phyloP scores from a whole-genome alignment of 1,140 invertebrate genomes.

The Rhyzopertha dominica region DNA sequence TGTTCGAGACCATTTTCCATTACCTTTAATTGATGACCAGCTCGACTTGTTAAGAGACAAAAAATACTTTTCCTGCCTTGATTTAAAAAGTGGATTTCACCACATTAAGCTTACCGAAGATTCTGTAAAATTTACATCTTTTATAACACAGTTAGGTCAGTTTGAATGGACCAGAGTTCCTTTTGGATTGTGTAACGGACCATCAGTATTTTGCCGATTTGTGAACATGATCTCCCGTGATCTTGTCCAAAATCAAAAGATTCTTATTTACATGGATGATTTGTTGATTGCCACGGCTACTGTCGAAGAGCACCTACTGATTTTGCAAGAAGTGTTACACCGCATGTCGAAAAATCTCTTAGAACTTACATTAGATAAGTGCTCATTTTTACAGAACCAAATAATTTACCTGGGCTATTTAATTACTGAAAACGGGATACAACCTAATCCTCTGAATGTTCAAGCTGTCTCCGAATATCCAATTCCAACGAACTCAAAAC shows the following conservation, averaged over 20 bases:
- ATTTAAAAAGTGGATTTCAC: conserved; percentile 24
- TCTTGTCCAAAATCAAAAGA: conserved; percentile 1
- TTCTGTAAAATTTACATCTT: conserved; percentile 4
- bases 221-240: conserved; percentile 3
- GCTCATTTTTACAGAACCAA: conserved; percentile 7
- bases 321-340: conserved; percentile 2
- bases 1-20: conserved; percentile 30
- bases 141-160: conserved; percentile 2
- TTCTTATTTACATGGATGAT: conserved; percentile 11
- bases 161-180: conserved; percentile 12
- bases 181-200: conserved; percentile 8
- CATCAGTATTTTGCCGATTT: neutral
- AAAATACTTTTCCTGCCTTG: conserved; percentile 26
- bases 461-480: conserved; percentile 2
- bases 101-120: conserved; percentile 18
- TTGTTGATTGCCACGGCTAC: conserved; percentile 8
- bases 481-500: neutral
- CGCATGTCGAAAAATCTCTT: conserved; percentile 2
- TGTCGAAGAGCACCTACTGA: conserved; percentile 2
- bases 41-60: conserved; percentile 26
- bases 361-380: conserved; percentile 9
- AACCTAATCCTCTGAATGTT: conserved; percentile 1
- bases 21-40: conserved; percentile 35
- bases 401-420: conserved; percentile 9
- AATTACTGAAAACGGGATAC: conserved; percentile 2